Conservation (phyloP, 2,113 vertebrate genomes). For the Paramormyrops kingsleyae region DNA sequence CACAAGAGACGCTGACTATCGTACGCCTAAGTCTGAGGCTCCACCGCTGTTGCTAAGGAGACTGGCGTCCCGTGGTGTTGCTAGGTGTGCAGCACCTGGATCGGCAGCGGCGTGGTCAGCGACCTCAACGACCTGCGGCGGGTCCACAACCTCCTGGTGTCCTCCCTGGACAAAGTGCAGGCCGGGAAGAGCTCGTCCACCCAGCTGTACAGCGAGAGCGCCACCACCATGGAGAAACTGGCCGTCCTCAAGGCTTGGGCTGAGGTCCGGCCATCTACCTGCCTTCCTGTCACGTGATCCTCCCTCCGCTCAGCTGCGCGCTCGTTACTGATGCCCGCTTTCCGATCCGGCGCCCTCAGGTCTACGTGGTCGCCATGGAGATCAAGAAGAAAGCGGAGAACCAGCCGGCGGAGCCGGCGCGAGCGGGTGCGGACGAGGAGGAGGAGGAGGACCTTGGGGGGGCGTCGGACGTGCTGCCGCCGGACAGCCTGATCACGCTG, state of each 20-base stretch:
- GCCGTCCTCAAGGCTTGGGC: slow-evolving; percentile 96
- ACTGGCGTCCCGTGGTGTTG: background rate
- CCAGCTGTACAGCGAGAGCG: slow-evolving; percentile 94
- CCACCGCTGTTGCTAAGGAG: background rate
- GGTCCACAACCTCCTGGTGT: slow-evolving; percentile 94
- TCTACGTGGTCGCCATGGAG: slow-evolving; percentile 95
- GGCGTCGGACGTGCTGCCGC: slow-evolving; percentile 72
- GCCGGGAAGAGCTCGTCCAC: slow-evolving; percentile 86
- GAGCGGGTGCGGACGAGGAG: slow-evolving; percentile 60
- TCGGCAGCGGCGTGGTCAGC: slow-evolving; percentile 94
- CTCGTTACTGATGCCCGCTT: background rate
- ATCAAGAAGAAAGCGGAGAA: slow-evolving; percentile 88
- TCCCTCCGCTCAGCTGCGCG: background rate
- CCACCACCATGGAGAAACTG: slow-evolving; percentile 95
- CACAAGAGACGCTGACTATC: background rate
- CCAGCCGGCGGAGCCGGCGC: slow-evolving; percentile 62
- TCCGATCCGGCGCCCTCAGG: slow-evolving; percentile 53
- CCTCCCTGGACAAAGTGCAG: slow-evolving; percentile 94
- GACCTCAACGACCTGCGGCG: slow-evolving; percentile 94
- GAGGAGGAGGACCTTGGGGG: slow-evolving; percentile 76
- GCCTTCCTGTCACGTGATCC: too few relatives aligned
- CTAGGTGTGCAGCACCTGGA: slow-evolving; percentile 96
- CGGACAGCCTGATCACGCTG: slow-evolving; percentile 89
- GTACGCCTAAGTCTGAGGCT: background rate
- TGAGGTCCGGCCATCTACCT: slow-evolving; percentile 65